Base-by-base conservation (phyloP, 1,140 invertebrate species). In the Drosophila pectinifera region DNA sequence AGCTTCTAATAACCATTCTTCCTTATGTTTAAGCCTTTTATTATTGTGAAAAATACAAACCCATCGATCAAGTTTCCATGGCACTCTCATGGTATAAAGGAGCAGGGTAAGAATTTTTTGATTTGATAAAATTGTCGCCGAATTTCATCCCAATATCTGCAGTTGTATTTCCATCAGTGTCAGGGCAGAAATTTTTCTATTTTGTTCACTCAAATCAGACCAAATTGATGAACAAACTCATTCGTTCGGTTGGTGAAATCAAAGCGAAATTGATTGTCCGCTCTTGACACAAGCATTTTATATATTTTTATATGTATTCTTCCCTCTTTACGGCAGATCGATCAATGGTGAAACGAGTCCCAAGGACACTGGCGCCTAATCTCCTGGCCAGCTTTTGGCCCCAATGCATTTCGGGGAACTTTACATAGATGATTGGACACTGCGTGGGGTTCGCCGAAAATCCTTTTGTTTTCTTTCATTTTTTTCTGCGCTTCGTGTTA, bases 351-450 rank as follows among this genome's bases (percentile, higher is more conserved):
- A 69, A 53, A 61, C 41, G 58, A 63, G 72, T 31, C 76, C 75
- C n/a, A 65, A 79, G 78, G 63, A 61, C 59, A 41, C 36, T 38
- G 45, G 56, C 31, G 46, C 28, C 62, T 78, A 81, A 82, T 78
- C 74, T 61, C 54, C 42, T 73, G 62, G 48, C 45, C 62, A 41
- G 49, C 26, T 20, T 39, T 39, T 28, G 13, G 26, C 31, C 26
- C 68, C 22, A 34, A 39, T 69, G 45, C 57, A 61, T 46, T 58
- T 61, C 61, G 5, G 51, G 68, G 55, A 70, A 85, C 73, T 78
- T 86, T 78, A 63, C 51, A 86, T 86, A 73, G 76, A 81, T 86
- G 82, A 81, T 85, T 78, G 83, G 74, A 45, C 45, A 48, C 22
- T 41, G 42, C 46, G 42, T 51, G 43, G 36, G 59, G 28, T 39